Evolutionary conservation across 92 coral and sea anemone genomes (phyloP), one percentile per base, ranked within the genome.

Genomic region (Pocillopora grandis): DNA sequence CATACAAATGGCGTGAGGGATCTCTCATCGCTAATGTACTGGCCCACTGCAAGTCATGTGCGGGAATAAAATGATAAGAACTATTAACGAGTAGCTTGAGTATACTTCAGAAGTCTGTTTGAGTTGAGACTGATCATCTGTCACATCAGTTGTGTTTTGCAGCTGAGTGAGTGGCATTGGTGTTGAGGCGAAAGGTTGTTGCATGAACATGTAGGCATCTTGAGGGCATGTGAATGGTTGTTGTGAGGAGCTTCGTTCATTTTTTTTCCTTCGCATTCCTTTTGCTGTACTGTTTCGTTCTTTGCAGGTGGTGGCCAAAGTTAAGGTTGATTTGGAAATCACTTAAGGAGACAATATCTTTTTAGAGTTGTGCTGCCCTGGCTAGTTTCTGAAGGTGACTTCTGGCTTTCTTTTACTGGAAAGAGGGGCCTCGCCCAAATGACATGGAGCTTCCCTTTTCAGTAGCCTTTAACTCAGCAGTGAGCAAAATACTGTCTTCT

Each of bases 91-190:
- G 61, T 74, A 48, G 55, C 62, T 74, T 74, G 61, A 21, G 21
- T 12, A 20, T 27, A 27, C 27, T 27, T 27, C 27, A 74, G 78
- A 74, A 6, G 13, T 74, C 61, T 37, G 61, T 14, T n/a, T 48
- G 78, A 74, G 78, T 74, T 57, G 78, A 18, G 78, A 74, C 78
- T 74, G 78, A 74, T 74, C 78, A 74, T 74, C 61, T 74, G 78
- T 49, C 61, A 74, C 78, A 75, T 75, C 78, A 75, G 78, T 75
- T 75, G 78, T 56, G 33, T 42, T 57, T 56, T 52, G 78, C 78
- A 56, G 78, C 65, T 75, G 78, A 75, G 13, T 75, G 48, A 75
- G 62, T 16, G 6, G 78, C 64, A 36, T 74, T 76, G 66, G 48
- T 76, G 66, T 57, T 76, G 79, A 12, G 0, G 49, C 18, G 66